Conservation (phyloP, 2,888 invertebrate genomes). For the Dryomyza anilis region DNA sequence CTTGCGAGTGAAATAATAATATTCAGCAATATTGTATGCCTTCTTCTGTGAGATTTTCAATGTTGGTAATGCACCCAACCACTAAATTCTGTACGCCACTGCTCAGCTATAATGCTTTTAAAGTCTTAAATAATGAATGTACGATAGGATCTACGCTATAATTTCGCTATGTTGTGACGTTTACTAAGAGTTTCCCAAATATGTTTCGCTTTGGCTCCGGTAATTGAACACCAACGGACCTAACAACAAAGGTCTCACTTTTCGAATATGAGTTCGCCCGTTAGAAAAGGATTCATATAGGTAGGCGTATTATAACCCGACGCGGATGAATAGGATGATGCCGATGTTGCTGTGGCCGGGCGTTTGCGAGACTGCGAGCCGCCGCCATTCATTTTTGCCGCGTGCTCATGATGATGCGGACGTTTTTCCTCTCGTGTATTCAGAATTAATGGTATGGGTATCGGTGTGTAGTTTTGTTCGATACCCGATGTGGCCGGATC, state of each 20-base stretch:
- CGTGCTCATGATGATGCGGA: constrained; percentile 44
- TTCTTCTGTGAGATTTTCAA: too few species aligned
- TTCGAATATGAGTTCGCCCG: constrained; percentile 55
- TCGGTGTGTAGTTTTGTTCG: constrained; percentile 49
- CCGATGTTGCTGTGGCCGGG: constrained; percentile 45
- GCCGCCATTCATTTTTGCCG: constrained; percentile 40
- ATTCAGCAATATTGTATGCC: too few species aligned
- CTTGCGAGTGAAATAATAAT: too few species aligned
- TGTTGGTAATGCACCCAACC: too few species aligned
- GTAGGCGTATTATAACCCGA: constrained; percentile 51
- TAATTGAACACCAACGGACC: neutral
- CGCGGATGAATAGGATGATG: constrained; percentile 46
- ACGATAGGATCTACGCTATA: too few species aligned
- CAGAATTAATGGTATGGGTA: constrained; percentile 53
- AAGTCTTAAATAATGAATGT: too few species aligned
- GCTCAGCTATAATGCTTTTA: too few species aligned
- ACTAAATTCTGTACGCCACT: too few species aligned
- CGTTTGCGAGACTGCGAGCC: constrained; percentile 40
- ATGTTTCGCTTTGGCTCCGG: constrained; percentile 11
- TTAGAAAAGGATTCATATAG: constrained; percentile 54
- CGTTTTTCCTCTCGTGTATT: constrained; percentile 54
- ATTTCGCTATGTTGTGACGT: too few species aligned
- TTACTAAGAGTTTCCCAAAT: too few species aligned
- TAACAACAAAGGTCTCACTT: constrained; percentile 42
- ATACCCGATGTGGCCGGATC: constrained; percentile 10